These are phyloP conservation scores for Salmo trutta DNA, from an alignment of 2,797 vertebrate genomes.

Conservation along the genomic window DNA sequence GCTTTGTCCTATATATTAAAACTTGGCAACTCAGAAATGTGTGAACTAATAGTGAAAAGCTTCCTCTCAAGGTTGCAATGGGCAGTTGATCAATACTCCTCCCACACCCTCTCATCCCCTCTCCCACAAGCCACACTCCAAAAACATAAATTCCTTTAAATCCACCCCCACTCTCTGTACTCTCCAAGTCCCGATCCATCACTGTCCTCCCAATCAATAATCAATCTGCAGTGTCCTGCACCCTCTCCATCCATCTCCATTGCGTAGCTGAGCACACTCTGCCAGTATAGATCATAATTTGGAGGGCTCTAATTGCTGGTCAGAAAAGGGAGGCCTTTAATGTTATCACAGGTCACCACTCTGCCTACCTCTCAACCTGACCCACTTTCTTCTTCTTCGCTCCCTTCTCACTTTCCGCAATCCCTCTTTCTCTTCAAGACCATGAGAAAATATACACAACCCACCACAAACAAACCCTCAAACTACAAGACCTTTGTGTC, in stretches of 20 bases:
- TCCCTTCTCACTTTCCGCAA: not conserved
- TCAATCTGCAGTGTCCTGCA: constrained; percentile 79
- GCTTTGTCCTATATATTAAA: not conserved
- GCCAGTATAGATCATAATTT: constrained; percentile 84
- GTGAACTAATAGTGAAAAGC: constrained; percentile 57
- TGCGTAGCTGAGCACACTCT: constrained; percentile 61
- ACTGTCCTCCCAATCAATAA: constrained; percentile 85
- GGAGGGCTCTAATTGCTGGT: constrained; percentile 81
- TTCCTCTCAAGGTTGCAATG: constrained; percentile 64
- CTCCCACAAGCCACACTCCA: constrained; percentile 22
- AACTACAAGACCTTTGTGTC: constrained; percentile 21
- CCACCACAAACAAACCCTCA: not conserved
- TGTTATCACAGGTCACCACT: constrained; percentile 34
- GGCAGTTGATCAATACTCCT: constrained; percentile 3
- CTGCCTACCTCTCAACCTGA: constrained; percentile 57
- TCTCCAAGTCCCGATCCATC: constrained; percentile 78
- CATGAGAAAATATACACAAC: not conserved
- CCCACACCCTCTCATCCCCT: constrained; percentile 28
- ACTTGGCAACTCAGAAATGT: constrained; percentile 36
- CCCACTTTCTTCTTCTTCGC: constrained; percentile 61
- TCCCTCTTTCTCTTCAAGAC: constrained; percentile 3
- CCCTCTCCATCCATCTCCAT: constrained; percentile 74
- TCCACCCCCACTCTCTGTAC: constrained; percentile 43
- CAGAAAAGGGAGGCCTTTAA: constrained; percentile 44
- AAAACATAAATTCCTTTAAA: constrained; percentile 68